Conservation (phyloP, 2,888 invertebrate species). For the Scaptomyza polygonia region DNA sequence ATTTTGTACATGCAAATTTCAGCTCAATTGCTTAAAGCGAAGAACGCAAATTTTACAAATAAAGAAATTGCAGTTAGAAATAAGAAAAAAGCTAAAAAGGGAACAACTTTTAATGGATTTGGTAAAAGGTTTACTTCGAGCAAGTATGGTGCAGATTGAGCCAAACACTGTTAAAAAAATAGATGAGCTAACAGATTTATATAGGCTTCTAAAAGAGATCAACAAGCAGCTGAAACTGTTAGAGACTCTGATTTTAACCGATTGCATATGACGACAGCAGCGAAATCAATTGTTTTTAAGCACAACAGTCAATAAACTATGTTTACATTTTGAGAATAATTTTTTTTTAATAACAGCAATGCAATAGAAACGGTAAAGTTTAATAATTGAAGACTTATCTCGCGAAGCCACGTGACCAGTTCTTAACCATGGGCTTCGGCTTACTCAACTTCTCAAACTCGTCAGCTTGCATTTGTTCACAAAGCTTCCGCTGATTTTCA, state of each 20-base stretch:
- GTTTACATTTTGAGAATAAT: constrained; percentile 5
- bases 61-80: constrained; percentile 35
- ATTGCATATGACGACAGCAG: background rate
- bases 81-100: constrained; percentile 36
- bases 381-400: constrained; percentile 14
- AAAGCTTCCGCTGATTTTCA: constrained; percentile 92
- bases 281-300: constrained; percentile 14
- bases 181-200: constrained; percentile 13
- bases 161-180: background rate
- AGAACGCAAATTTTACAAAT: constrained; percentile 10
- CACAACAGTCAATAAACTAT: constrained; percentile 24
- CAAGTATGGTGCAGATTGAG: constrained; percentile 8
- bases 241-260: constrained; percentile 1
- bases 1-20: constrained; percentile 16
- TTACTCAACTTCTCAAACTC: constrained; percentile 85
- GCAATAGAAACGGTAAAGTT: constrained; percentile 15
- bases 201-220: constrained; percentile 14
- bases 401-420: constrained; percentile 88
- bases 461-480: constrained; percentile 88
- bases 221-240: constrained; percentile 22
- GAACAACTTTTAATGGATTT: constrained; percentile 28
- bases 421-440: constrained; percentile 86
- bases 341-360: constrained; percentile 26
- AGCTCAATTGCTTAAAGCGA: constrained; percentile 11
- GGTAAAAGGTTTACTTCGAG: constrained; percentile 16